phyloP scores from a whole-genome alignment of 2,888 invertebrate genomes.

The Sesia bembeciformis region DNA sequence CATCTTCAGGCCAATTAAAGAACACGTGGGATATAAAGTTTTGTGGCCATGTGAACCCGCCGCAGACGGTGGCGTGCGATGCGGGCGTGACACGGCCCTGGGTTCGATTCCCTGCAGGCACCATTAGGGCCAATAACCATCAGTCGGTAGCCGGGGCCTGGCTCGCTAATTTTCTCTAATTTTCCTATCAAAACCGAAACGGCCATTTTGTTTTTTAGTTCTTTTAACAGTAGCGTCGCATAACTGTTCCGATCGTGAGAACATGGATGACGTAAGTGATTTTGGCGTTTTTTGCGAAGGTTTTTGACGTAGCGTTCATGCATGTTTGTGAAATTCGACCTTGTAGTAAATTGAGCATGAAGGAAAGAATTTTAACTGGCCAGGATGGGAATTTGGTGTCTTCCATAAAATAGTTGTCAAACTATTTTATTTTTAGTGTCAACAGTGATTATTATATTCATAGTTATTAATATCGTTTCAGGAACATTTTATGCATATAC shows the following conservation, averaged over 20 bases:
- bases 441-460: no score
- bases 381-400: not conserved
- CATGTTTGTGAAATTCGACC: slow-evolving; percentile 38
- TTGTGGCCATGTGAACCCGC: not conserved
- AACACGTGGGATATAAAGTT: no score
- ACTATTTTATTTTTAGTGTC: no score
- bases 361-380: slow-evolving; percentile 18
- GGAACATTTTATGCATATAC: no score
- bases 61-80: slow-evolving; percentile 32
- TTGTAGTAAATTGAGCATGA: slow-evolving; percentile 61
- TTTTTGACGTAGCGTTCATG: slow-evolving; percentile 31
- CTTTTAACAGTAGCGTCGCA: slow-evolving; percentile 36
- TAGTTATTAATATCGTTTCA: no score
- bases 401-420: no score
- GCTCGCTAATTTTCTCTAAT: slow-evolving; percentile 71
- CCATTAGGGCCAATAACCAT: slow-evolving; percentile 68
- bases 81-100: slow-evolving; percentile 55
- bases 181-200: slow-evolving; percentile 70
- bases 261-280: slow-evolving; percentile 51
- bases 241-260: slow-evolving; percentile 63
- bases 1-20: no score
- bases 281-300: slow-evolving; percentile 26
- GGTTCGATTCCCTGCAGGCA: slow-evolving; percentile 61
- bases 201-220: slow-evolving; percentile 39
- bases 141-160: slow-evolving; percentile 58